Evolutionary conservation across 2,113 vertebrate genomes (phyloP).

Genomic region (Pseudolaguvia tuberculata): DNA sequence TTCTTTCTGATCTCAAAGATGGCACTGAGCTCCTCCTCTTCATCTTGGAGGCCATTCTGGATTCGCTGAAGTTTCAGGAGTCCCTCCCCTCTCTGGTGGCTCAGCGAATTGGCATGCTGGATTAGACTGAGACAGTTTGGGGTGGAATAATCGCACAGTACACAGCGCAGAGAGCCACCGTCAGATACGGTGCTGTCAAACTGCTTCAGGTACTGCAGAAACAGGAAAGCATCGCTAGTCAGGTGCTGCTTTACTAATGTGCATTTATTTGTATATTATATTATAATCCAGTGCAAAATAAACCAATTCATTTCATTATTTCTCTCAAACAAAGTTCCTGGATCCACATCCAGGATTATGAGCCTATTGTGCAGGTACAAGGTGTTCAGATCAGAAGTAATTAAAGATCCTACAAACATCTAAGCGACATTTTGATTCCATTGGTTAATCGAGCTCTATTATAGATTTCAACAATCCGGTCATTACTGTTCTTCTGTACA

Average conservation of each 20-base stretch:
- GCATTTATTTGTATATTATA: not conserved
- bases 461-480: not conserved
- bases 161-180: constrained; percentile 88
- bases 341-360: no score
- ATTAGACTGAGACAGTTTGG: constrained; percentile 96
- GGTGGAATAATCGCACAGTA: constrained; percentile 94
- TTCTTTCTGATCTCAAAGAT: constrained; percentile 89
- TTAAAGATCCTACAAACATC: not conserved
- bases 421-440: not conserved
- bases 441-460: not conserved
- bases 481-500: not conserved
- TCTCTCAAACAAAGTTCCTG: no score
- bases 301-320: no score
- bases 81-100: constrained; percentile 92
- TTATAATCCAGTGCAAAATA: no score
- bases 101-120: constrained; percentile 93
- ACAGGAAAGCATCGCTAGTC: constrained; percentile 3
- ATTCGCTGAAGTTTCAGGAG: constrained; percentile 88
- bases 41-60: constrained; percentile 79
- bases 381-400: not conserved
- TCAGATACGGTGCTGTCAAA: constrained; percentile 85
- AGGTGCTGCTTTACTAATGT: not conserved
- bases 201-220: constrained; percentile 89
- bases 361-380: no score
- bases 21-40: constrained; percentile 88